Conservation (phyloP, 2,888 invertebrate species). For the Catonia carolina region DNA sequence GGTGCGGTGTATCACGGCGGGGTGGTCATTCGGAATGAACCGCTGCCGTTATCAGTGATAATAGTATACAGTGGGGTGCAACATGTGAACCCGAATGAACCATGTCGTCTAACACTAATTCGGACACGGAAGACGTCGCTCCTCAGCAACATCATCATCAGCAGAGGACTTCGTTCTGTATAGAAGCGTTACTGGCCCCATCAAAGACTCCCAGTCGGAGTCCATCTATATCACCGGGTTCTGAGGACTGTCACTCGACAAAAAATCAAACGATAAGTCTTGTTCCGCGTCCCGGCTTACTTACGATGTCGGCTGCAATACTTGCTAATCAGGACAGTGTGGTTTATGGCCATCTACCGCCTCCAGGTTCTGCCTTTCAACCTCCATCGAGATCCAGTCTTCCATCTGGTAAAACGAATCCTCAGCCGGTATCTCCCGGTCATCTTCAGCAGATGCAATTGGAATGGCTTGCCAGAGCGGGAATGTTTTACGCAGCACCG, state of each 20-base stretch:
- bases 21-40: neutral
- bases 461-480: conserved; percentile 86
- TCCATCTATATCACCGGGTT: conserved; percentile 80
- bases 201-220: conserved; percentile 41
- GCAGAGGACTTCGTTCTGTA: conserved; percentile 61
- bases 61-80: neutral
- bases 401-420: conserved; percentile 32
- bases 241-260: conserved; percentile 54
- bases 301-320: conserved; percentile 35
- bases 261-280: conserved; percentile 29
- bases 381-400: conserved; percentile 22
- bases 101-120: conserved; percentile 3
- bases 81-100: neutral
- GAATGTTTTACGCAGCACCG: conserved; percentile 74
- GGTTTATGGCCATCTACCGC: conserved; percentile 34
- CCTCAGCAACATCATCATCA: neutral
- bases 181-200: conserved; percentile 76
- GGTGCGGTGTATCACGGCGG: neutral
- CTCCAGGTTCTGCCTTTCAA: conserved; percentile 37
- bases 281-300: conserved; percentile 33
- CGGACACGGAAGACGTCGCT: neutral
- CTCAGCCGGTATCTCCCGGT: conserved; percentile 37
- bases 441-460: conserved; percentile 74
- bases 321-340: conserved; percentile 6
- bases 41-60: neutral